Evolutionary conservation across 1,140 invertebrate genomes (phyloP).

Genomic region (Drosophila bocqueti): DNA sequence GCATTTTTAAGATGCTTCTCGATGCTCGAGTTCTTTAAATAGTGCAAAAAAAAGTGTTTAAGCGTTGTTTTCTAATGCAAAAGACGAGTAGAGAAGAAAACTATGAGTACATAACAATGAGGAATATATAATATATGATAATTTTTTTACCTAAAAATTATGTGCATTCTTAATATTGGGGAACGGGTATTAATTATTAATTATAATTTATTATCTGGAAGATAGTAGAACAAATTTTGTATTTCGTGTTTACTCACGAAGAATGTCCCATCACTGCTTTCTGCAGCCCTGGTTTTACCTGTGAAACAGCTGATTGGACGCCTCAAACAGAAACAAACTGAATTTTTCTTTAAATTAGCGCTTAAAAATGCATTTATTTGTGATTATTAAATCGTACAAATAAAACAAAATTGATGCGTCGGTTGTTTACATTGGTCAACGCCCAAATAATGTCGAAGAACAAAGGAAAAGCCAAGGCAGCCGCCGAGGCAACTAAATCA

Average conservation of each 20-base stretch:
- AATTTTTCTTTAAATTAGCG: not conserved
- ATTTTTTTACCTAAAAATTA: conserved; percentile 65
- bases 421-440: conserved; percentile 41
- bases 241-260: conserved; percentile 5
- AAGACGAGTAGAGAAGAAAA: conserved; percentile 67
- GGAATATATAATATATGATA: conserved; percentile 72
- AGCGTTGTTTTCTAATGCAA: conserved; percentile 68
- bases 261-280: not conserved
- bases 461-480: conserved; percentile 67
- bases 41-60: conserved; percentile 68
- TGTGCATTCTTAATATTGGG: not conserved
- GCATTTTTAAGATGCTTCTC: conserved; percentile 69
- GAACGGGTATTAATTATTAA: too few species aligned
- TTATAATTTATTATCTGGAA: not conserved
- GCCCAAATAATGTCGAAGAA: conserved; percentile 72
- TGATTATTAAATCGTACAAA: conserved; percentile 6
- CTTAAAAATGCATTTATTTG: conserved; percentile 10
- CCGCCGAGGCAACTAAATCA: conserved; percentile 5
- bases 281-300: not conserved
- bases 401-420: conserved; percentile 49
- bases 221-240: not conserved
- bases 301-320: conserved; percentile 39
- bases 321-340: not conserved
- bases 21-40: conserved; percentile 52
- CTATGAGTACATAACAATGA: conserved; percentile 69